Percentiles rank a stretch among this genome's conserved stretches.
Conservation (phyloP, 2,797 vertebrate species). For the Danio choprae region DNA sequence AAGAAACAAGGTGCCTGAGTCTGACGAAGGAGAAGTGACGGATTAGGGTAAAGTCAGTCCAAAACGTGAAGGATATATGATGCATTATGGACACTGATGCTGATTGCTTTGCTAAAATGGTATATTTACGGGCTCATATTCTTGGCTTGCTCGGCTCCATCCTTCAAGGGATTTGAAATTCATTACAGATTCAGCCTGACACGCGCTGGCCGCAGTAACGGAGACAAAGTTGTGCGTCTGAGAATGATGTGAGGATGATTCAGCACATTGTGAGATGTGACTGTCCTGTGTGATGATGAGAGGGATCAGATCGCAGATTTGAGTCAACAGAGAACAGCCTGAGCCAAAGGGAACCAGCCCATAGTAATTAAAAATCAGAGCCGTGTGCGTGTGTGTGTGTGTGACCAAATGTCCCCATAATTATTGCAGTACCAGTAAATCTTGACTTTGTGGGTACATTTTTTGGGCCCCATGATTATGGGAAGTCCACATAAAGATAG, state of each 20-base stretch:
- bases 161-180: conserved; percentile 24
- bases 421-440: too few relatives aligned
- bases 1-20: conserved; percentile 11
- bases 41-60: not conserved
- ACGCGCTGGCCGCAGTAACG: conserved; percentile 11
- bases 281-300: conserved; percentile 40
- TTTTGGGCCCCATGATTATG: too few relatives aligned
- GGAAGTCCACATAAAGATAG: too few relatives aligned
- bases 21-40: not conserved
- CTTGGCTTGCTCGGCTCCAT: conserved; percentile 9
- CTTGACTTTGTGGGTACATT: too few relatives aligned
- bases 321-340: conserved; percentile 29
- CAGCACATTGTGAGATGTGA: conserved; percentile 42
- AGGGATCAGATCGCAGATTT: conserved; percentile 32
- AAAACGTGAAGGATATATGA: conserved; percentile 11
- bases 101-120: conserved; percentile 19
- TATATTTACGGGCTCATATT: conserved; percentile 5
- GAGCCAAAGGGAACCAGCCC: conserved; percentile 4
- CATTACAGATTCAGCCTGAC: conserved; percentile 24
- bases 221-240: conserved; percentile 17
- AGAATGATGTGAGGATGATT: conserved; percentile 39
- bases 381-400: not conserved
- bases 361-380: conserved; percentile 41
- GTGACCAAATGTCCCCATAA: too few relatives aligned
- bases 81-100: not conserved